These are phyloP conservation scores for Spinus olivaceus DNA, from an alignment of 2,797 vertebrate species.

Conservation along the genomic window DNA sequence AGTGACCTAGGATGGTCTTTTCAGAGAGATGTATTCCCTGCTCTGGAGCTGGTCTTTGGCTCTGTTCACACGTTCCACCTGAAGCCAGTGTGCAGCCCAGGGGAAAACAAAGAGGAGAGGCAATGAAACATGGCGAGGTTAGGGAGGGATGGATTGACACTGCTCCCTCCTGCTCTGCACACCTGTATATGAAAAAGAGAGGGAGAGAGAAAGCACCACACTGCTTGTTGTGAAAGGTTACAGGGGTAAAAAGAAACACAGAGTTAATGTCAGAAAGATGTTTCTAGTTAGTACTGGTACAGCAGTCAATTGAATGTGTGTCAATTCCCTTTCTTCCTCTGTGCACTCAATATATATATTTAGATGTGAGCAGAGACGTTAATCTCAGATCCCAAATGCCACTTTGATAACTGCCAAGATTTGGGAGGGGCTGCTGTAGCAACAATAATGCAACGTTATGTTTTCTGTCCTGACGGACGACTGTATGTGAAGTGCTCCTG, in stretches of 20 bases:
- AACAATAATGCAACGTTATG: background rate
- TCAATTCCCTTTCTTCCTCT: conserved; percentile 40
- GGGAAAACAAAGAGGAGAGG: background rate
- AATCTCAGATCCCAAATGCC: conserved; percentile 52
- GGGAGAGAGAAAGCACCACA: background rate
- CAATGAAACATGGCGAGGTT: background rate
- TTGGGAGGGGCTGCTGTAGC: background rate
- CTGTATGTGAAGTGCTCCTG: conserved; percentile 43
- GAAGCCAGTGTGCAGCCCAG: background rate
- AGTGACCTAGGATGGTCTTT: background rate
- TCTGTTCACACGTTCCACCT: background rate
- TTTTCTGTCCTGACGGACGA: conserved; percentile 53
- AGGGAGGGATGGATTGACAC: background rate
- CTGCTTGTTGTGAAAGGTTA: background rate
- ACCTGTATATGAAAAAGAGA: background rate
- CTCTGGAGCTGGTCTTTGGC: background rate
- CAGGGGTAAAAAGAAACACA: background rate
- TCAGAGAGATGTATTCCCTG: background rate
- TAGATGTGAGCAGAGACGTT: conserved; percentile 52
- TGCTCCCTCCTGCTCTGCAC: background rate
- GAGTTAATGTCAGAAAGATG: conserved; percentile 7
- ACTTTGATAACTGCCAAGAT: conserved; percentile 32
- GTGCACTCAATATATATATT: conserved; percentile 12
- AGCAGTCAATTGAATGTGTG: conserved; percentile 50
- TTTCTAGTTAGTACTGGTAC: conserved; percentile 27